Evolutionary conservation across 2,797 vertebrate species (phyloP).

Genomic region (Pogoniulus pusillus): DNA sequence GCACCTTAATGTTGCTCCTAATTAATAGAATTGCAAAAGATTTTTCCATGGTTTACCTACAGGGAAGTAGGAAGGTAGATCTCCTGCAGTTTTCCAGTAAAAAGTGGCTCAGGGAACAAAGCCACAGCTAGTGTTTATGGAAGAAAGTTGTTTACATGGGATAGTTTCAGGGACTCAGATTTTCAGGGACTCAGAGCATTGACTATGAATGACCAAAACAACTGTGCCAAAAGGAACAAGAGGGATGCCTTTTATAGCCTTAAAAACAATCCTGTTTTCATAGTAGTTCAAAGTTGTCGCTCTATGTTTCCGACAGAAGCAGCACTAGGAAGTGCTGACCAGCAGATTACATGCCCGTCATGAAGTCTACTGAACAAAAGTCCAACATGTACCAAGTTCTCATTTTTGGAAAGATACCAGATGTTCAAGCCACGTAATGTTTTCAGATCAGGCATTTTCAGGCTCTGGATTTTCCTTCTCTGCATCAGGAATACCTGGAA

Average conservation of each 20-base stretch:
- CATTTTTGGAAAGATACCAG: background rate
- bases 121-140: background rate
- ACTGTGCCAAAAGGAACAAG: background rate
- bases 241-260: constrained; percentile 21
- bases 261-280: constrained; percentile 49
- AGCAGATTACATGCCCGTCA: background rate
- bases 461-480: background rate
- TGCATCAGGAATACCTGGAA: constrained; percentile 1
- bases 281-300: constrained; percentile 34
- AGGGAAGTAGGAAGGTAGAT: background rate
- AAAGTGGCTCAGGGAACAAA: background rate
- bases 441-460: background rate
- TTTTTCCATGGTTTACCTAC: background rate
- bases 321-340: constrained; percentile 43
- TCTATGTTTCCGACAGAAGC: background rate
- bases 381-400: background rate
- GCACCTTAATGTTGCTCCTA: background rate
- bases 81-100: background rate
- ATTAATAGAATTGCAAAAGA: background rate
- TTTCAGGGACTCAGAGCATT: background rate
- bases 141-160: background rate
- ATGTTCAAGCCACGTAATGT: background rate
- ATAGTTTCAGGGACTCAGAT: background rate
- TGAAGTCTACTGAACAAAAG: background rate
- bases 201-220: background rate